Base-by-base conservation (phyloP, 2,797 vertebrate genomes). In the Sebastolobus alascanus region DNA sequence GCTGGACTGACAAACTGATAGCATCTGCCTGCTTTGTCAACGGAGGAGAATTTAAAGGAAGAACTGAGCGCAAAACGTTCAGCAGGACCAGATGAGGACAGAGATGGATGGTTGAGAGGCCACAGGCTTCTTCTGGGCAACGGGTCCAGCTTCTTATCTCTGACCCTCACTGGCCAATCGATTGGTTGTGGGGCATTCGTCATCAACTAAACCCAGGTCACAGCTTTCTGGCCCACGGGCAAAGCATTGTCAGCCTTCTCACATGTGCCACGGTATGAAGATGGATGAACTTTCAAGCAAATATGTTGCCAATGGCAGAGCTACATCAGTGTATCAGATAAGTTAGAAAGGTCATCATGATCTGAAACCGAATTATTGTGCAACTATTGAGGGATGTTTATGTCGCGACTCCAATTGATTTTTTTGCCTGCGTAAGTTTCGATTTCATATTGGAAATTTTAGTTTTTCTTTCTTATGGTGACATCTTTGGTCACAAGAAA, bases 171-270 rank as follows among this genome's bases (percentile, higher is more conserved):
- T 79, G 90, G 94, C 95, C 96, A 98, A 97, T 98, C 93, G 96
- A 98, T 98, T 98, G 94, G 96, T 95, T 97, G 90, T 97, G 97
- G 96, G 91, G 95, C 96, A 97, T 97, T 97, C 96, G 94, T 97
- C 97, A 96, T 90, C 87, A 85, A 66, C 75, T 71, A 85, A 86
- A 87, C 77, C 75, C 68, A 89, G 89, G 87, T 92, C 84, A 74
- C 69, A 16, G 77, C 87, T 91, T 92, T 92, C 71, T 66, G 63
- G 79, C 81, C 89, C 65, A 46, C 37, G 20, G 84, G 82, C 84
- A 74, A 70, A 50, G 43, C 33, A 70, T 88, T 88, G 82, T 88
- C 88, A 75, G 81, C 73, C 64, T 68, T 87, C 77, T 80, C 82
- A 68, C 86, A 83, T 87, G 64, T 91, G 78, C 85, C 83, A 89